These are phyloP conservation scores for Nyctibius grandis DNA, from an alignment of 2,797 vertebrate species.

Conservation along the genomic window DNA sequence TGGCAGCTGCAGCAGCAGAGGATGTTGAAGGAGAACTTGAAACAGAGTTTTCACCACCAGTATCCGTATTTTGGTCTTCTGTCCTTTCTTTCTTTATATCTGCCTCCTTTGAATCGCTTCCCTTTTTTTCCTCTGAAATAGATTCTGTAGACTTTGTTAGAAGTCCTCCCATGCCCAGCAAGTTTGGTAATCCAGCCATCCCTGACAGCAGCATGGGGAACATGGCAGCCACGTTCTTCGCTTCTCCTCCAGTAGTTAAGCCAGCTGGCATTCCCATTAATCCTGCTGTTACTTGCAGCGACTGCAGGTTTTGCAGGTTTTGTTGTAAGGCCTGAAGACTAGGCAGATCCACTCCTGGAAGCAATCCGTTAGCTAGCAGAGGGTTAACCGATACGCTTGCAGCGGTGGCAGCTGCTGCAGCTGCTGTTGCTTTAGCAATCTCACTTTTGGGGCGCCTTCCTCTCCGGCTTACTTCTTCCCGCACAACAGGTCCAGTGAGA, in stretches of 20 bases:
- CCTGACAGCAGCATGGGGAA: constrained; percentile 98
- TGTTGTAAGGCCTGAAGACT: constrained; percentile 95
- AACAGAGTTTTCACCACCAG: constrained; percentile 73
- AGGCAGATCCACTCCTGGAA: constrained; percentile 88
- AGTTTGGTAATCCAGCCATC: constrained; percentile 91
- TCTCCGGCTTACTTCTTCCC: constrained; percentile 94
- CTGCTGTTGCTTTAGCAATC: constrained; percentile 78
- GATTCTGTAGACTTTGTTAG: constrained; percentile 81
- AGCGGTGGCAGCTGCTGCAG: constrained; percentile 66
- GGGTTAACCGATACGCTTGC: constrained; percentile 78
- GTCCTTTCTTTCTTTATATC: constrained; percentile 94
- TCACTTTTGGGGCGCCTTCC: constrained; percentile 95
- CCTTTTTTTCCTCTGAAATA: constrained; percentile 81
- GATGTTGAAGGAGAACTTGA: constrained; percentile 81
- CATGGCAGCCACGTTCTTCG: constrained; percentile 90
- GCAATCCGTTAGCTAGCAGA: constrained; percentile 88
- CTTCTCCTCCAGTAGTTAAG: constrained; percentile 77
- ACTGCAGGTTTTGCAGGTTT: constrained; percentile 94
- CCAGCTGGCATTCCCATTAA: constrained; percentile 91
- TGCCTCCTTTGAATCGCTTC: constrained; percentile 74
- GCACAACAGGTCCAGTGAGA: constrained; percentile 94
- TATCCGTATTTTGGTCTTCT: constrained; percentile 81
- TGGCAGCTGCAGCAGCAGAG: constrained; percentile 81
- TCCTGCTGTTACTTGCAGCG: constrained; percentile 91
- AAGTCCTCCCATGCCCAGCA: constrained; percentile 86